These are phyloP conservation scores for Hylomyscus alleni DNA, from an alignment of 2,797 vertebrate genomes.

Conservation along the genomic window DNA sequence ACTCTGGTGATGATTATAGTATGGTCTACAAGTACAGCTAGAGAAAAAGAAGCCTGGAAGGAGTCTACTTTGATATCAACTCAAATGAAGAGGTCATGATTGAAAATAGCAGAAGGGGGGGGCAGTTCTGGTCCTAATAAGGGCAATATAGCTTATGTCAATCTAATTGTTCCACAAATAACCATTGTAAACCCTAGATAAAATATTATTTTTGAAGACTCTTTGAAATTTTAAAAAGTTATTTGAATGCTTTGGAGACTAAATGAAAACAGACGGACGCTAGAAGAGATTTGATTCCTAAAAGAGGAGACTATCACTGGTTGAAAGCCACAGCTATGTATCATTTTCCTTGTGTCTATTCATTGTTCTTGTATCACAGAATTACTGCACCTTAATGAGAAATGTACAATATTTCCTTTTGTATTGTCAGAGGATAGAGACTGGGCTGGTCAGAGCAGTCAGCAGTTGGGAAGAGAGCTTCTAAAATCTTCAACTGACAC, in stretches of 20 bases:
- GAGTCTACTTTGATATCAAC: constrained; percentile 4
- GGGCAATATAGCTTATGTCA: background rate
- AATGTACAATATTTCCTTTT: constrained; percentile 5
- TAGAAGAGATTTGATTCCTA: background rate
- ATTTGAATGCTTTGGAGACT: constrained; percentile 10
- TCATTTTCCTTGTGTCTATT: background rate
- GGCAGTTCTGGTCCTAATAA: background rate
- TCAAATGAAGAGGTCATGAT: constrained; percentile 29
- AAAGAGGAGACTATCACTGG: background rate
- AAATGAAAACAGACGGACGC: background rate
- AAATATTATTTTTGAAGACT: constrained; percentile 12
- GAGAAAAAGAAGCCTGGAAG: background rate
- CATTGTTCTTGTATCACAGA: constrained; percentile 21
- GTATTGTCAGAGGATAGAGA: constrained; percentile 24
- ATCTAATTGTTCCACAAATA: background rate
- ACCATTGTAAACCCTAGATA: background rate
- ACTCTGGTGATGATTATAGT: background rate
- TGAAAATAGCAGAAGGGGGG: background rate
- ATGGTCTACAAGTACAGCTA: constrained; percentile 1
- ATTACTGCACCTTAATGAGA: constrained; percentile 40
- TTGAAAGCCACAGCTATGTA: background rate
- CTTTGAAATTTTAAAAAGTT: constrained; percentile 27
- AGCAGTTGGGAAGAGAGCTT: background rate
- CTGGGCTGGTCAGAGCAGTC: background rate
- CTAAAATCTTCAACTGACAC: background rate